Base-by-base conservation (phyloP, 1,140 invertebrate species). In the Hestina assimilis region DNA sequence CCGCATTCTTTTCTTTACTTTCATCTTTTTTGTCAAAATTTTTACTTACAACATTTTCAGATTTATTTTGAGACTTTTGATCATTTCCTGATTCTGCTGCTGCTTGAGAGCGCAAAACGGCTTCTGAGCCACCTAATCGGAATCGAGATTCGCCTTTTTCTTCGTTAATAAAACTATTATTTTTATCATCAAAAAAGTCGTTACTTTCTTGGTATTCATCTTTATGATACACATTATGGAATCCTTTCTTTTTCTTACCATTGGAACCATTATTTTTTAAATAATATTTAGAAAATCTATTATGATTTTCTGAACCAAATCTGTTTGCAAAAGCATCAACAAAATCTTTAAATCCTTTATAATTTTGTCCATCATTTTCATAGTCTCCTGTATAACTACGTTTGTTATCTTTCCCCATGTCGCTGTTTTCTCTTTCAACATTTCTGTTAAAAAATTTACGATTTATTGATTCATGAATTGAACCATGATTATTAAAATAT, bases 151-250 rank as follows among this genome's bases (percentile, higher is more conserved):
- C 59, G 31, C 68, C 74, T 11, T 62, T 79, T 54, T 83, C 78
- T 42, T 79, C 66, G n/a, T 54, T 57, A 28, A 53, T 52, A 24
- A 24, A 19, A 38, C 28, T 77, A 48, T 71, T 80, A 40, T 73
- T 69, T 12, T 48, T 72, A 43, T 93, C 91, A 71, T 93, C 92
- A 76, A 92, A 93, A 79, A 93, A 93, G 56, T 92, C 90, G 33
- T 92, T 91, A 58, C 93, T 90, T 74, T 93, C 93, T 76, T 93
- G 91, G 81, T 92, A 94, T 79, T 94, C 93, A 69, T 94, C 92
- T 69, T 94, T 94, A 68, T 91, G 92, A 62, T 93, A 93, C 9
- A 93, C 90, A 75, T 92, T 93, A 71, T 92, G 91, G 72, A 90
- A 93, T 8, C 92, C 92, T 26, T 89, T 92, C 8, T 90, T 92